A percentile compares a stretch with the other conserved stretches of the same genome.
Evolutionary conservation across 2,113 vertebrate genomes (phyloP).

Genomic region (Notiomystis cincta): DNA sequence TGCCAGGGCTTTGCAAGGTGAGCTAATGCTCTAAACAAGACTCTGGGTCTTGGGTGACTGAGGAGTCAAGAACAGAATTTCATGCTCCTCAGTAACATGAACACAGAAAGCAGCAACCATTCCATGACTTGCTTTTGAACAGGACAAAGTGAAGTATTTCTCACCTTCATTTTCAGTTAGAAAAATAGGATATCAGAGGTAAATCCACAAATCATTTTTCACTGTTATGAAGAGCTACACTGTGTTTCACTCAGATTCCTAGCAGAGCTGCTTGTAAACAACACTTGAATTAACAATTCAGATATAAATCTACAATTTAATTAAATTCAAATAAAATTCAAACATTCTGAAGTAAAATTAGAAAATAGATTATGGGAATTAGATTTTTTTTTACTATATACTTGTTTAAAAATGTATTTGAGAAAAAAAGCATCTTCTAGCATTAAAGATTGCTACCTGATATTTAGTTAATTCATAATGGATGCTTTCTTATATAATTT

Average conservation of each 20-base stretch:
- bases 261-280: neutral
- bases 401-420: neutral
- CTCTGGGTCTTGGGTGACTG: neutral
- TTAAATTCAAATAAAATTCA: neutral
- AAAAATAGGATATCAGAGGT: neutral
- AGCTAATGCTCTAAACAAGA: slow-evolving; percentile 53
- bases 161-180: neutral
- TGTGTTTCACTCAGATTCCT: neutral
- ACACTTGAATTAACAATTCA: neutral
- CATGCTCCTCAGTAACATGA: neutral
- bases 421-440: neutral
- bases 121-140: neutral
- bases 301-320: neutral
- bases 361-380: neutral
- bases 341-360: neutral
- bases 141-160: neutral
- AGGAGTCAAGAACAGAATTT: slow-evolving; percentile 17
- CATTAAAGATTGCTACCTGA: neutral
- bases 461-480: neutral
- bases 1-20: slow-evolving; percentile 52
- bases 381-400: neutral
- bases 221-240: neutral
- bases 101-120: neutral
- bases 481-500: neutral
- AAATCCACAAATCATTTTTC: neutral